Percentiles rank a stretch among this genome's conserved stretches.
Evolutionary conservation across 2,797 vertebrate species (phyloP).

Genomic region (Pogoniulus pusillus): DNA sequence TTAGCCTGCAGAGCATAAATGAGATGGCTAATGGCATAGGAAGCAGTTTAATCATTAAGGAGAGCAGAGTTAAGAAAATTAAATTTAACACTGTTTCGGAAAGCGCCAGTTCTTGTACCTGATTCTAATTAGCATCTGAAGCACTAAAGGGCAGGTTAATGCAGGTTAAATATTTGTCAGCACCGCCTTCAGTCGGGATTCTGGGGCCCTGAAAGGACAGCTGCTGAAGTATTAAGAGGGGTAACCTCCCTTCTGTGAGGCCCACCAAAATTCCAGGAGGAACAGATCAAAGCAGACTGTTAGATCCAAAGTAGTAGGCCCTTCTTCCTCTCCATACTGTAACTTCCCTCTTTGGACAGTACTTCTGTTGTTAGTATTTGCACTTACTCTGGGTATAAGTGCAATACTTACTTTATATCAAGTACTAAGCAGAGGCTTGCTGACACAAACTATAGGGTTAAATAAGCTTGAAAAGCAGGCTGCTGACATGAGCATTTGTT

Average conservation of each 20-base stretch:
- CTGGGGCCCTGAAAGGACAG: conserved; percentile 17
- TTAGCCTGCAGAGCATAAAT: conserved; percentile 47
- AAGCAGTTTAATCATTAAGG: conserved; percentile 68
- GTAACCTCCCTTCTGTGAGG: conserved; percentile 14
- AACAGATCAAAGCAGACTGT: conserved; percentile 54
- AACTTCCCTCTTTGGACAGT: background rate
- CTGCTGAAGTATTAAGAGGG: background rate
- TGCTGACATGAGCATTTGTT: background rate
- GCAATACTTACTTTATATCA: background rate
- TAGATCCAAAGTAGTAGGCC: background rate
- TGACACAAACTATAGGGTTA: background rate
- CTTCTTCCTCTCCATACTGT: background rate
- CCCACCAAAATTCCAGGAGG: conserved; percentile 26
- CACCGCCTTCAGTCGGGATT: background rate
- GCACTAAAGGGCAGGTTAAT: conserved; percentile 57
- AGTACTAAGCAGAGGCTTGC: background rate
- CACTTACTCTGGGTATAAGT: background rate
- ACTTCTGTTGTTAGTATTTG: background rate
- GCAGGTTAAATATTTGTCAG: conserved; percentile 62
- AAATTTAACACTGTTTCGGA: conserved; percentile 68
- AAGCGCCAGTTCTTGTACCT: conserved; percentile 39
- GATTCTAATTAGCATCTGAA: conserved; percentile 55
- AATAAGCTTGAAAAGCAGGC: background rate
- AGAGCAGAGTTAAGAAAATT: conserved; percentile 68
- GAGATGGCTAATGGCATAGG: conserved; percentile 44